phyloP scores from a whole-genome alignment of 2,113 vertebrate species.

The Eulemur rufifrons region DNA sequence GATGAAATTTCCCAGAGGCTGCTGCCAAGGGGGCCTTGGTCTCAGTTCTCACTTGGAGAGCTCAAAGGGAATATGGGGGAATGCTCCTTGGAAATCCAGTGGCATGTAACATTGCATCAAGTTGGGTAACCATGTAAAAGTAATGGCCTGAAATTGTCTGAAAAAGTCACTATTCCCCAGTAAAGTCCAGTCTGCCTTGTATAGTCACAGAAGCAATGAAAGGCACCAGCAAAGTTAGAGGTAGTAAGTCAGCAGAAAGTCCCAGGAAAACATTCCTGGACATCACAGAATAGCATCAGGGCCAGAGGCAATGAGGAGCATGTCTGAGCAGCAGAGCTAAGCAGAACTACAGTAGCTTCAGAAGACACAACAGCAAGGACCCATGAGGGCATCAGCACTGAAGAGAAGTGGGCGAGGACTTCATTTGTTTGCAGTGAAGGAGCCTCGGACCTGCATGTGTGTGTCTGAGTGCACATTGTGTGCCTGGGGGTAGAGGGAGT shows the following conservation, averaged over 20 bases:
- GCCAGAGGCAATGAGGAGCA: accelerated
- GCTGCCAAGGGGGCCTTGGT: accelerated
- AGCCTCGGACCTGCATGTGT: background rate
- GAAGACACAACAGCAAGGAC: background rate
- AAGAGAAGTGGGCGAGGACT: background rate
- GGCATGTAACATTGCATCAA: background rate
- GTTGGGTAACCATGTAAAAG: background rate
- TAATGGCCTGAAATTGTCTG: background rate
- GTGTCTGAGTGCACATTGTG: background rate
- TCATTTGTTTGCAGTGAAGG: background rate
- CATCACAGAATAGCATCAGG: background rate
- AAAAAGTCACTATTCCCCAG: background rate
- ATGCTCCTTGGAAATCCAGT: background rate
- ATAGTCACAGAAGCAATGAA: background rate
- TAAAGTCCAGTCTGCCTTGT: background rate
- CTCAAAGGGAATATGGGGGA: background rate
- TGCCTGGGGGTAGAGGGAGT: background rate
- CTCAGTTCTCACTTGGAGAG: background rate
- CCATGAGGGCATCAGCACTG: background rate
- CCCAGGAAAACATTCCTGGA: background rate
- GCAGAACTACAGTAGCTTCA: background rate
- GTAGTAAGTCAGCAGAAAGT: background rate
- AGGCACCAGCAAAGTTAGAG: background rate
- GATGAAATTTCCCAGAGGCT: background rate
- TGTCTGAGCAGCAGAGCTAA: background rate